Conservation (phyloP, 2,888 invertebrate species). For the Apamea sordens region DNA sequence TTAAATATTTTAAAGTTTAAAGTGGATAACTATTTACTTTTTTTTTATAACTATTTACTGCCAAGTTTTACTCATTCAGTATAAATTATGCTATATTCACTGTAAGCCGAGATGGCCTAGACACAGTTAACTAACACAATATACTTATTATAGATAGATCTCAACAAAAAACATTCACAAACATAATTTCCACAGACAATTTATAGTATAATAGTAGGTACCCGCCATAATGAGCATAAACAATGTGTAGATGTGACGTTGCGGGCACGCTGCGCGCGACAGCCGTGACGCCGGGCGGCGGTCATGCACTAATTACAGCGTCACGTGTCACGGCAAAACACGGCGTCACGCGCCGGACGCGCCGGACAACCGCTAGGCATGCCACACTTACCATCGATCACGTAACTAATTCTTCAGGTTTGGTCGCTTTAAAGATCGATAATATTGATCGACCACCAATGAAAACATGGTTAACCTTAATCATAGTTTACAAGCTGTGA, state of each 20-base stretch:
- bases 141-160: neutral
- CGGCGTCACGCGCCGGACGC: slow-evolving; percentile 63
- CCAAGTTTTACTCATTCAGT: neutral
- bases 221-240: slow-evolving; percentile 59
- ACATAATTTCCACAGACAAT: slow-evolving; percentile 23
- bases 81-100: neutral
- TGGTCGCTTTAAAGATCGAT: neutral
- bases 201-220: slow-evolving; percentile 43
- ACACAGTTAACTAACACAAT: neutral
- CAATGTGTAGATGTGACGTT: slow-evolving; percentile 61
- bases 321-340: slow-evolving; percentile 87
- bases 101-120: neutral
- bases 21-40: too few species aligned
- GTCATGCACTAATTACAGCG: slow-evolving; percentile 88
- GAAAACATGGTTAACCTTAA: neutral
- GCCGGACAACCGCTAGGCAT: slow-evolving; percentile 53
- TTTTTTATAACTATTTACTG: too few species aligned
- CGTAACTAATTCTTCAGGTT: slow-evolving; percentile 8
- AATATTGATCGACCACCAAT: neutral
- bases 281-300: slow-evolving; percentile 70
- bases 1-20: neutral
- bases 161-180: slow-evolving; percentile 21
- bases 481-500: neutral
- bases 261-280: slow-evolving; percentile 64
- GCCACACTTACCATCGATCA: slow-evolving; percentile 55